A percentile compares a stretch with the other conserved stretches of the same genome.
These are phyloP conservation scores for Pristiophorus japonicus DNA, from an alignment of 2,113 vertebrate genomes.

Conservation along the genomic window DNA sequence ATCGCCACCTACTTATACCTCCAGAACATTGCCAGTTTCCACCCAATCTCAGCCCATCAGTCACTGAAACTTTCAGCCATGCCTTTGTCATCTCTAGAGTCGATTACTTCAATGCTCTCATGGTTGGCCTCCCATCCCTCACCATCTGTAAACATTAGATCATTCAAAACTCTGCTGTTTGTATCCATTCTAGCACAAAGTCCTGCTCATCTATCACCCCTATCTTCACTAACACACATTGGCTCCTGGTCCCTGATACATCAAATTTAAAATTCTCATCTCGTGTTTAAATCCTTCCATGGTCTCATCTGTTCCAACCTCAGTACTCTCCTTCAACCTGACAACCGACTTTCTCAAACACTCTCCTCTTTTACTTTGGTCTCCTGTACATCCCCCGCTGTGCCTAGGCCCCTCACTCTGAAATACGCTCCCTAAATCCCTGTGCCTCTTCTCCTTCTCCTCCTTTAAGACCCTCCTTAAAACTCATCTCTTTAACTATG, in stretches of 20 bases:
- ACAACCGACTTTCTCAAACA: neutral
- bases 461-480: neutral
- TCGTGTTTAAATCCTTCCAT: neutral
- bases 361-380: neutral
- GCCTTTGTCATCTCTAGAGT: neutral
- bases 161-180: neutral
- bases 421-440: neutral
- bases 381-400: neutral
- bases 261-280: neutral
- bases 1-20: no score
- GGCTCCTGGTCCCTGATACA: neutral
- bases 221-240: neutral
- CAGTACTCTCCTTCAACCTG: neutral
- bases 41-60: neutral
- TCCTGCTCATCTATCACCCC: neutral
- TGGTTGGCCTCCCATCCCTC: neutral
- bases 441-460: neutral
- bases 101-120: neutral
- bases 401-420: neutral
- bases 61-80: neutral
- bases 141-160: neutral
- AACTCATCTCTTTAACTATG: neutral
- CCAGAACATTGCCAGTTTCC: no score
- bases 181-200: neutral
- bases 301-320: neutral